phyloP scores from a whole-genome alignment of 1,140 invertebrate species.

The Phortica variegata region DNA sequence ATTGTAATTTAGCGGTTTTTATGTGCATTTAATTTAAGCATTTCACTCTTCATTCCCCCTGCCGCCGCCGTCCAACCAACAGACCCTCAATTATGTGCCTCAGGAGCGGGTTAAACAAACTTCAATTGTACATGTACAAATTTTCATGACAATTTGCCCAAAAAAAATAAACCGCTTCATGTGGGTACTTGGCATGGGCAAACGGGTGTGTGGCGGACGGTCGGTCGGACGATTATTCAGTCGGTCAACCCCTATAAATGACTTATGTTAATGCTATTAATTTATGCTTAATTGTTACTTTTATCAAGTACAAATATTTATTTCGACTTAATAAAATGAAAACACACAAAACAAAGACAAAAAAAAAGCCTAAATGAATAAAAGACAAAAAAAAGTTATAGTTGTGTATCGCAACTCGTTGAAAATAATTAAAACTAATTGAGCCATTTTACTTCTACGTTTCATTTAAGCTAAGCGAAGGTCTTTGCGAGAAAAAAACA shows the following conservation, averaged over 20 bases:
- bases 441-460: constrained; percentile 33
- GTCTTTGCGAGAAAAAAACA: not conserved
- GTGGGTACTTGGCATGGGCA: constrained; percentile 8
- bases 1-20: constrained; percentile 16
- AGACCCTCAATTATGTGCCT: too few relatives aligned
- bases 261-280: constrained; percentile 38
- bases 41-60: not conserved
- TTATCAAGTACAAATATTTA: constrained; percentile 33
- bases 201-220: constrained; percentile 28
- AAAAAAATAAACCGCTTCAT: constrained; percentile 25
- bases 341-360: not conserved
- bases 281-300: constrained; percentile 49
- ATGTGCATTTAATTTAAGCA: constrained; percentile 1
- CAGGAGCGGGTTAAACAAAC: constrained; percentile 38
- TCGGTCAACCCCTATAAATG: too few relatives aligned
- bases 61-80: too few relatives aligned
- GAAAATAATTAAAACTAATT: constrained; percentile 55
- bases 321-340: not conserved
- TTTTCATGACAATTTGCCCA: too few relatives aligned
- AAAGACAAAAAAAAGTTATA: constrained; percentile 28
- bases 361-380: not conserved
- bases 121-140: too few relatives aligned
- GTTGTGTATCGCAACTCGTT: constrained; percentile 49
- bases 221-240: too few relatives aligned
- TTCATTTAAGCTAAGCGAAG: not conserved